Conservation (phyloP, 2,113 vertebrate species). For the Phylloscopus trochilus region DNA sequence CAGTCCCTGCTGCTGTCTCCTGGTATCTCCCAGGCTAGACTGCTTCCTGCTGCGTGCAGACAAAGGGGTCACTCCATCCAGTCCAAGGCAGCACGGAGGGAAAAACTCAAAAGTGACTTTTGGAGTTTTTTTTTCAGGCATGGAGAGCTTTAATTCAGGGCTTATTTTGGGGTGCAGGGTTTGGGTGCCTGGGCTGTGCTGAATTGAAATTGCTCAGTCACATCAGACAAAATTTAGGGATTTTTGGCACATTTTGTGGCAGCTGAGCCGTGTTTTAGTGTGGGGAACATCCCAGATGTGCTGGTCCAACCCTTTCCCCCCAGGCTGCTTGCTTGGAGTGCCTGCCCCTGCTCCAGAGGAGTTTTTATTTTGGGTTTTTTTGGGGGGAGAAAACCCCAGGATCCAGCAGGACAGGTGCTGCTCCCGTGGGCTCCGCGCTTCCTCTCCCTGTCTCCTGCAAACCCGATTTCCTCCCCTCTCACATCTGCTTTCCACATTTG, state of each 20-base stretch:
- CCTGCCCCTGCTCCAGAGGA: background rate
- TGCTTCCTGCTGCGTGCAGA: background rate
- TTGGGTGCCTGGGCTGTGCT: rapidly evolving
- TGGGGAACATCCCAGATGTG: background rate
- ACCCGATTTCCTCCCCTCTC: background rate
- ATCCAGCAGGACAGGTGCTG: background rate
- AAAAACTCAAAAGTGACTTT: background rate
- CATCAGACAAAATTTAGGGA: rapidly evolving
- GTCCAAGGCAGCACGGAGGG: background rate
- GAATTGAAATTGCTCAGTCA: background rate
- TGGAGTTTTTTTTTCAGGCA: background rate
- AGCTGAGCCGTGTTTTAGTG: background rate
- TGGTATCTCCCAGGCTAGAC: background rate
- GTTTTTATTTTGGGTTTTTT: background rate
- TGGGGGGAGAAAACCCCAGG: rapidly evolving
- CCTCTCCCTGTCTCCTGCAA: background rate
- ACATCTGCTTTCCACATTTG: constrained; percentile 30
- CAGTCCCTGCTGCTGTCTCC: background rate
- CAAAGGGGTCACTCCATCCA: background rate
- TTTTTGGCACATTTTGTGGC: background rate
- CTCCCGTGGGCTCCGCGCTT: background rate
- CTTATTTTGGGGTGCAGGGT: background rate
- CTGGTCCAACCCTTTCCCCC: background rate
- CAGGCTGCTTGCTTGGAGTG: background rate
- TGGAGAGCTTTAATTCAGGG: background rate